These are phyloP conservation scores for Labeo calbasu DNA, from an alignment of 2,797 vertebrate genomes.

Conservation along the genomic window DNA sequence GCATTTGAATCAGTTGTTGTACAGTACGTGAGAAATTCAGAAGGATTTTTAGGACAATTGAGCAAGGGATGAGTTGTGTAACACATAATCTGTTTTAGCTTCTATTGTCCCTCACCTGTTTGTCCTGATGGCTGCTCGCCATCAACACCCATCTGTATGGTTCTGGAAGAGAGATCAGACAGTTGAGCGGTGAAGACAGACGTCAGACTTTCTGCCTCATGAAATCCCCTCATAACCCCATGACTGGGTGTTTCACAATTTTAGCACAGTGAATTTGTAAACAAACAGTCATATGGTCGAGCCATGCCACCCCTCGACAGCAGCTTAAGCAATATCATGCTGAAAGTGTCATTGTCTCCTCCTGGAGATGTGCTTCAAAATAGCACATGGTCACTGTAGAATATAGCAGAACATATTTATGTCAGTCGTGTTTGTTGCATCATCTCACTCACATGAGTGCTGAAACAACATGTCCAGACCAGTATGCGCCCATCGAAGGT, in stretches of 20 bases:
- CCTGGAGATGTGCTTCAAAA: conserved; percentile 32
- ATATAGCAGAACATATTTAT: conserved; percentile 21
- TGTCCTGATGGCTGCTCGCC: neutral
- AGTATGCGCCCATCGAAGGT: conserved; percentile 25
- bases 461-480: neutral
- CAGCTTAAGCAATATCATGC: conserved; percentile 57
- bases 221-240: neutral
- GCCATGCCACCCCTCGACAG: conserved; percentile 19
- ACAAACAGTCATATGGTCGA: conserved; percentile 52
- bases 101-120: neutral
- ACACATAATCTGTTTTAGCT: neutral
- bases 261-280: conserved; percentile 53
- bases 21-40: neutral
- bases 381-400: conserved; percentile 25
- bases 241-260: conserved; percentile 58
- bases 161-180: conserved; percentile 14
- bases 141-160: neutral
- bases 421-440: conserved; percentile 22
- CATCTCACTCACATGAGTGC: neutral
- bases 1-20: neutral
- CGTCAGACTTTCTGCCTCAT: neutral
- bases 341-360: conserved; percentile 43
- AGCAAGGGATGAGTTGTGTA: neutral
- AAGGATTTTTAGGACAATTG: neutral
- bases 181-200: neutral